Evolutionary conservation across 1,140 invertebrate species (phyloP).

Genomic region (Myzus persicae): DNA sequence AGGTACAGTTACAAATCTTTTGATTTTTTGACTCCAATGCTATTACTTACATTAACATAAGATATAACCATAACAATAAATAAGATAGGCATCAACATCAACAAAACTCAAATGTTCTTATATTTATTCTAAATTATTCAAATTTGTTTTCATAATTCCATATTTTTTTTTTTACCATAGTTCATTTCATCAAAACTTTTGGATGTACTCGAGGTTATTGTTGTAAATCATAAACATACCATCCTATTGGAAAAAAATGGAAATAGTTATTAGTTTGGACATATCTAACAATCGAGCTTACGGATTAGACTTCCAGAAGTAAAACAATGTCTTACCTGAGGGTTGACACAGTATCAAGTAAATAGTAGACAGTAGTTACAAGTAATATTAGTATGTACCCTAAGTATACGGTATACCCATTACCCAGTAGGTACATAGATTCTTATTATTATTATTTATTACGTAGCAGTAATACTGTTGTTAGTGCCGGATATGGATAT

Average conservation of each 20-base stretch:
- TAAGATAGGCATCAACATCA: background rate
- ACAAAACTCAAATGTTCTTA: background rate
- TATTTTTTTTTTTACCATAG: background rate
- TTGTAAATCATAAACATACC: background rate
- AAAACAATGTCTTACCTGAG: background rate
- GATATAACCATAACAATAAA: background rate
- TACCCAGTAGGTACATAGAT: too few relatives aligned
- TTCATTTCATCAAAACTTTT: background rate
- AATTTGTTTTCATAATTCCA: background rate
- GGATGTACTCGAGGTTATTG: background rate
- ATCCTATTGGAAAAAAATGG: too few relatives aligned
- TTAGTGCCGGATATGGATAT: background rate
- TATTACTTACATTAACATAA: background rate
- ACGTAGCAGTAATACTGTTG: background rate
- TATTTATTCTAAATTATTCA: background rate
- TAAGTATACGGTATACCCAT: background rate
- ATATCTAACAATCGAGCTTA: background rate
- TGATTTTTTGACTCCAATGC: background rate
- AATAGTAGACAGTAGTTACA: too few relatives aligned
- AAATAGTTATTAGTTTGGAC: background rate
- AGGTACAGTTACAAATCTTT: background rate
- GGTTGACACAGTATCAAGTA: background rate
- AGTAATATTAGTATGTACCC: too few relatives aligned
- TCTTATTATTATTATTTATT: too few relatives aligned
- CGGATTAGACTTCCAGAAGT: too few relatives aligned